Percentiles rank a stretch among this genome's conserved stretches.
These are phyloP conservation scores for Brachionus calyciflorus DNA, from an alignment of 1,140 invertebrate species.

Conservation along the genomic window DNA sequence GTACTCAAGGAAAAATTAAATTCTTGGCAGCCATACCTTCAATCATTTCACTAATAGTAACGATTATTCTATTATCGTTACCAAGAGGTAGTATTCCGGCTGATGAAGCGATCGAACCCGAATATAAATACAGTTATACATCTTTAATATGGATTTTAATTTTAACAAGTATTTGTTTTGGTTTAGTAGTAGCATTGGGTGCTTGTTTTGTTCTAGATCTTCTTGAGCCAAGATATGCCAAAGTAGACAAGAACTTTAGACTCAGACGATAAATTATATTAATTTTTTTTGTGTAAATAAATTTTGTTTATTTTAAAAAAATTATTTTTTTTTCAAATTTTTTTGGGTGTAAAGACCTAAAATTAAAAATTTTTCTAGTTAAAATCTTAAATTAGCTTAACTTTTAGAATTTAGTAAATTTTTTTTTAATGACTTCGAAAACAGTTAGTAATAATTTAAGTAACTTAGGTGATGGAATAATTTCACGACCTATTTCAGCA, in stretches of 20 bases:
- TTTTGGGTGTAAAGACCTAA: constrained; percentile 14
- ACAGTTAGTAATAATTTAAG: background rate
- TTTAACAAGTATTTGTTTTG: constrained; percentile 14
- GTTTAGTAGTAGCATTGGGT: background rate
- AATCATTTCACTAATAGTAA: background rate
- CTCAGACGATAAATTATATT: background rate
- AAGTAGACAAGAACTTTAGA: constrained; percentile 2
- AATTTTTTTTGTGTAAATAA: background rate
- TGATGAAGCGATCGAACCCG: background rate
- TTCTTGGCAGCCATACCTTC: constrained; percentile 9
- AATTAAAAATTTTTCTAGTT: background rate
- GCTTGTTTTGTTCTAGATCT: constrained; percentile 15
- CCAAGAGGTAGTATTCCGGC: background rate
- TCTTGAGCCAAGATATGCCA: constrained; percentile 36
- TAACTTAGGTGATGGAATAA: constrained; percentile 11
- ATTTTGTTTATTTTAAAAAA: background rate
- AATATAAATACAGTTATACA: constrained; percentile 24
- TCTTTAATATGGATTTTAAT: constrained; percentile 36
- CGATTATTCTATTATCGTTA: constrained; percentile 13
- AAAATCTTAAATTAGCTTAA: background rate
- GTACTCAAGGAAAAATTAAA: constrained; percentile 35
- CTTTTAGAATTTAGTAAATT: background rate
- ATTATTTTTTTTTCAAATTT: background rate
- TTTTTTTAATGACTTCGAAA: background rate
- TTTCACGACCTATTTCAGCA: constrained; percentile 11